Base-by-base conservation (phyloP, 2,113 vertebrate genomes). In the Leptocoma aspasia region DNA sequence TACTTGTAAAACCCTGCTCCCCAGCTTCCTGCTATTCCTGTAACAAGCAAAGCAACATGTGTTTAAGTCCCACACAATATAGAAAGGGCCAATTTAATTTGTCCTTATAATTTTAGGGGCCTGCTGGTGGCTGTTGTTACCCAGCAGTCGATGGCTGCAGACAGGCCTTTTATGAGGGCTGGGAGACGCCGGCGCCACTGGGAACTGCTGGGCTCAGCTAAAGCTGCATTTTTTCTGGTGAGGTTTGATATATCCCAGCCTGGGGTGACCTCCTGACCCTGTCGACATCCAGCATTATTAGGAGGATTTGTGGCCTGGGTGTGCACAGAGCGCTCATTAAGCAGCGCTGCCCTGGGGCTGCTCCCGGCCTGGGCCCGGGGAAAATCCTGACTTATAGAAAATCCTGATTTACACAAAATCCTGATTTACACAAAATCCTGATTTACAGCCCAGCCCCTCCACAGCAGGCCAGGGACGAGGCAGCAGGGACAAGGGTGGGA, bases 141-240 rank as follows among this genome's bases (percentile, higher is more conserved):
- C 81, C 94, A 94, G 95, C 95, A 92, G 79, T 41, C 33, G n/a
- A 57, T 37, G 96, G 94, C 93, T 97, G 97, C 97, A 97, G 98
- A 97, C 92, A 92, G 96, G 77, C 90, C 95, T 97, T 98, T 98
- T 98, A 98, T 94, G 97, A 98, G 97, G 96, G 95, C 97, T 94
- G 30, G 91, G 97, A 95, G 96, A 95, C 83, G 97, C 98, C 98
- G 98, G 98, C 98, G 98, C 98, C 98, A 97, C 93, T 2, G 76
- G 95, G 81, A 96, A 88, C 96, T 56, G 84, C 90, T 44, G 30
- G 65, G 96, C 88, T 91, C 95, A 93, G 96, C 95, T 88, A 52
- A 81, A 95, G 94, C 57, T 80, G 86, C 87, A 75, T 93, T 96
- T 96, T 59, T 96, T 42, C 89, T 93, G 94, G 59, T 80, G 86